phyloP scores from a whole-genome alignment of 2,888 invertebrate genomes.

The Cynaeus angustus region DNA sequence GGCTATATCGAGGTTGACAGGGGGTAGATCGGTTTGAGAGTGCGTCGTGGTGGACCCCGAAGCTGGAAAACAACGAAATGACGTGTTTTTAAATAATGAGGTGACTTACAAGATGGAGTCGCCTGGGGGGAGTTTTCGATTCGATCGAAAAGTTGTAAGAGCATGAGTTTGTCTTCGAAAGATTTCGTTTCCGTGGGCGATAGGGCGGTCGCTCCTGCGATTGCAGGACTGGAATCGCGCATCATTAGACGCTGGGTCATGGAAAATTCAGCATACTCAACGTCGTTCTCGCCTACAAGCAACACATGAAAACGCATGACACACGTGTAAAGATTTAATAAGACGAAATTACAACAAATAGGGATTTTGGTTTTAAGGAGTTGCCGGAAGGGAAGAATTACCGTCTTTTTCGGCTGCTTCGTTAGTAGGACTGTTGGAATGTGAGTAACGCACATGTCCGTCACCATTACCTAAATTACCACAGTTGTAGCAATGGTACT shows the following conservation, averaged over 20 bases:
- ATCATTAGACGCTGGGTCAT: conserved; percentile 71
- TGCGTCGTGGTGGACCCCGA: conserved; percentile 15
- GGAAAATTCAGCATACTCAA: conserved; percentile 77
- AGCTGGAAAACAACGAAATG: conserved; percentile 6
- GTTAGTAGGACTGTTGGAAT: conserved; percentile 56
- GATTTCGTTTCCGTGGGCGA: conserved; percentile 57
- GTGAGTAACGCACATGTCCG: conserved; percentile 35
- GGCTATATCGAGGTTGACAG: conserved; percentile 61
- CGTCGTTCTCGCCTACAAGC: conserved; percentile 78
- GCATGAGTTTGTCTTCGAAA: conserved; percentile 75
- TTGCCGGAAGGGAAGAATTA: conserved; percentile 49
- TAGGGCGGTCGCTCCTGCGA: conserved; percentile 58
- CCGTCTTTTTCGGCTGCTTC: conserved; percentile 64
- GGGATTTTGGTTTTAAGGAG: conserved; percentile 48
- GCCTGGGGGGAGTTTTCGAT: conserved; percentile 38
- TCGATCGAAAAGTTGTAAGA: conserved; percentile 70
- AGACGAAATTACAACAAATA: conserved; percentile 27
- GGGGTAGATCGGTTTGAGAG: conserved; percentile 60
- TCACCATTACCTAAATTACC: conserved; percentile 42
- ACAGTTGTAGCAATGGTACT: conserved; percentile 4
- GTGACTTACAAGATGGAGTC: conserved; percentile 2
- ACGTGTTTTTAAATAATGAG: too few relatives aligned
- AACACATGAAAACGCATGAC: conserved; percentile 23
- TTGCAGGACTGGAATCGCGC: conserved; percentile 61
- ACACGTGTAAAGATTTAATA: conserved; percentile 25